Evolutionary conservation across 2,113 vertebrate species (phyloP).

Genomic region (Aplodontia rufa): DNA sequence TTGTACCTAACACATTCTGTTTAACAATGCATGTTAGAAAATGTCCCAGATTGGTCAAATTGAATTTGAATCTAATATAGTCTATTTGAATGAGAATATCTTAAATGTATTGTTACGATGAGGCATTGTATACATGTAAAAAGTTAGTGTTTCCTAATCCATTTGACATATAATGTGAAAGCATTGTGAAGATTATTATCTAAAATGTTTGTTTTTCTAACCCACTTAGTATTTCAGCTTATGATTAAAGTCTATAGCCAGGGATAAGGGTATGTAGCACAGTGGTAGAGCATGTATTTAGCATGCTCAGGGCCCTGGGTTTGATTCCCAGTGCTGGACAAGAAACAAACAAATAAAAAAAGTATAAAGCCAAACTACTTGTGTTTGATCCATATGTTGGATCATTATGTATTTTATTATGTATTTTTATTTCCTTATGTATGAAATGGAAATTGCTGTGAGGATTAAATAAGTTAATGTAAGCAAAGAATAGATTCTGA

Average conservation of each 20-base stretch:
- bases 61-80: constrained; percentile 13
- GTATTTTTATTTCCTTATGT: not conserved
- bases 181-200: not conserved
- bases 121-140: not conserved
- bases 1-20: not conserved
- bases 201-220: not conserved
- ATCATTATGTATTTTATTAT: not conserved
- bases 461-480: constrained; percentile 17
- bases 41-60: not conserved
- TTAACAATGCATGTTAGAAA: not conserved
- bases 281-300: not conserved
- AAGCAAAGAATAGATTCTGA: not conserved
- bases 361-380: not conserved
- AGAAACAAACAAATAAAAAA: not conserved
- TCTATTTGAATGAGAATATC: not conserved
- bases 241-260: not conserved
- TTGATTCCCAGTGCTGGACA: too few relatives aligned
- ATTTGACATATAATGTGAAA: constrained; percentile 15
- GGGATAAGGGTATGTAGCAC: not conserved
- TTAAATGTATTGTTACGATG: constrained; percentile 1
- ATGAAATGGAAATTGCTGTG: not conserved
- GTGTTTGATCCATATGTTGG: not conserved
- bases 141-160: not conserved
- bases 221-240: not conserved
- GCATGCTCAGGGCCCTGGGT: not conserved